These are phyloP conservation scores for Eremobia ochroleuca DNA, from an alignment of 2,888 invertebrate genomes.

Conservation along the genomic window DNA sequence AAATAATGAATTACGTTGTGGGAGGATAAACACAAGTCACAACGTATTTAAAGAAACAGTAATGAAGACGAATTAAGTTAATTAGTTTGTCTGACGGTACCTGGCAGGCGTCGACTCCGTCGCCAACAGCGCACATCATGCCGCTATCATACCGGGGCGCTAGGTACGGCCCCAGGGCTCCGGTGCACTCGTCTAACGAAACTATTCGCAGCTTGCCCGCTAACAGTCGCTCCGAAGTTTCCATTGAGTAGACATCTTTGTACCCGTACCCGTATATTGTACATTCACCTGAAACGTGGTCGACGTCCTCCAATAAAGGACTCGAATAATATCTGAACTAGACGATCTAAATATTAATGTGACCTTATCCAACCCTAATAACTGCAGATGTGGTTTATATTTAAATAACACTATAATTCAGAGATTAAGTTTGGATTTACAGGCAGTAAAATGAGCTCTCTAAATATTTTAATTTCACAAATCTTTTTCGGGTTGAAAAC, in stretches of 20 bases:
- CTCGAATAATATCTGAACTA: constrained; percentile 54
- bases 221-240: constrained; percentile 75
- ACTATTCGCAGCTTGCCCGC: constrained; percentile 79
- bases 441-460: background rate
- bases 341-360: constrained; percentile 58
- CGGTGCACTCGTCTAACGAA: constrained; percentile 82
- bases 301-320: constrained; percentile 29
- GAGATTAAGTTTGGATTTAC: constrained; percentile 17
- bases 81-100: constrained; percentile 68
- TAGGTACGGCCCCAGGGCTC: constrained; percentile 76
- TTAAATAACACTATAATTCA: no score
- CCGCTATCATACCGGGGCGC: constrained; percentile 81
- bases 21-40: no score
- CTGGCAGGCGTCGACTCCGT: constrained; percentile 85
- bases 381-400: constrained; percentile 34
- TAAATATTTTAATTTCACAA: constrained; percentile 22
- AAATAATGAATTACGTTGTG: constrained; percentile 11
- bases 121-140: constrained; percentile 87
- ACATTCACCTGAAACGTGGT: constrained; percentile 81
- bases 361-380: constrained; percentile 42
- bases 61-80: constrained; percentile 32
- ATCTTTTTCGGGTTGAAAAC: constrained; percentile 7
- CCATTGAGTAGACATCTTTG: constrained; percentile 66
- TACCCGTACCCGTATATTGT: constrained; percentile 85
- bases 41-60: no score